Conservation (phyloP, 2,888 invertebrate species). For the Xanthorhoe designata region DNA sequence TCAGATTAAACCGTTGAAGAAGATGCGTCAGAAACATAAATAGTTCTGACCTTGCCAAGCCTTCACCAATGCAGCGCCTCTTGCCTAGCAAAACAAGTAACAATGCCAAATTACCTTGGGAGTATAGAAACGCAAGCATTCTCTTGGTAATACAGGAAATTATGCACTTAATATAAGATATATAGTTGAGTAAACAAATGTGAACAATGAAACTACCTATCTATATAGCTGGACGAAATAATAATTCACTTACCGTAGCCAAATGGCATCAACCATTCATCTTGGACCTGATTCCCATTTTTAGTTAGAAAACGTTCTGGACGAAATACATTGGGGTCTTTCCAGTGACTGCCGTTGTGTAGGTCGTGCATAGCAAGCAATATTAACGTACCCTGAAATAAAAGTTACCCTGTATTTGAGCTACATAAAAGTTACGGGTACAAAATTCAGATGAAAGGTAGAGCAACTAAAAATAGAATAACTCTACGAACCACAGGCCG, state of each 20-base stretch:
- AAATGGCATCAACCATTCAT: slow-evolving; percentile 74
- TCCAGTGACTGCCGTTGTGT: slow-evolving; percentile 87
- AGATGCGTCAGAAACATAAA: slow-evolving; percentile 91
- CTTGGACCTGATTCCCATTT: slow-evolving; percentile 80
- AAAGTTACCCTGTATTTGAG: background rate
- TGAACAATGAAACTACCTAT: background rate
- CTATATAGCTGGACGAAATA: background rate
- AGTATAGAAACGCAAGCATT: background rate
- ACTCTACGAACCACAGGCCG: background rate
- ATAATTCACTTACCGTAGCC: slow-evolving; percentile 79
- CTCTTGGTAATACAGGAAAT: slow-evolving; percentile 8
- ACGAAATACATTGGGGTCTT: slow-evolving; percentile 84
- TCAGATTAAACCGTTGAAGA: slow-evolving; percentile 87
- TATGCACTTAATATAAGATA: slow-evolving; percentile 9
- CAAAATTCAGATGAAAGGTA: background rate
- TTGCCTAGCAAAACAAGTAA: slow-evolving; percentile 81
- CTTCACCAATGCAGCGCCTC: slow-evolving; percentile 93
- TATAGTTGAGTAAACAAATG: background rate
- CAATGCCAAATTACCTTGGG: background rate
- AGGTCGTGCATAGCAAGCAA: slow-evolving; percentile 87
- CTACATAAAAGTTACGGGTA: background rate
- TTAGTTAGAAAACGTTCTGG: slow-evolving; percentile 88
- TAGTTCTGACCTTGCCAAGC: slow-evolving; percentile 89
- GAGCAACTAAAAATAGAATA: background rate
- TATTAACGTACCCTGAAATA: slow-evolving; percentile 84